Evolutionary conservation across 2,113 vertebrate genomes (phyloP).

Genomic region (Ceratotherium simum): DNA sequence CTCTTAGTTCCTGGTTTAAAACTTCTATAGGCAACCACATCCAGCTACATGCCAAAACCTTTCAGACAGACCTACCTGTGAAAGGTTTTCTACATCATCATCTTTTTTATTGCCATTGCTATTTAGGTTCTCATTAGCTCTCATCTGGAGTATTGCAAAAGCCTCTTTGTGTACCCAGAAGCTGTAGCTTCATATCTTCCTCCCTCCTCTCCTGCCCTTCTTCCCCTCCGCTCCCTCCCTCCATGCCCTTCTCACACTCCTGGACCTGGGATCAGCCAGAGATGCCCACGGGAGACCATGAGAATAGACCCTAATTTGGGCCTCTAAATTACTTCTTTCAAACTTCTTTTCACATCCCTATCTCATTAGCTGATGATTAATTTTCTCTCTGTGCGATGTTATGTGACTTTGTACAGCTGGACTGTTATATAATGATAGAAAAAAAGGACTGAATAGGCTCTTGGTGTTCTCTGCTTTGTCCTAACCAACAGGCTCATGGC

Average conservation of each 20-base stretch:
- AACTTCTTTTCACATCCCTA: slow-evolving; percentile 61
- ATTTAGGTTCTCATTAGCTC: background rate
- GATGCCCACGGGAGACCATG: background rate
- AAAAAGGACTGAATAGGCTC: background rate
- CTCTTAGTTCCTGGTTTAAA: background rate
- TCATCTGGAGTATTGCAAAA: background rate
- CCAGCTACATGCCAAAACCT: background rate
- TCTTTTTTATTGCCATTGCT: background rate
- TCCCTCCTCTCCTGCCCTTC: background rate
- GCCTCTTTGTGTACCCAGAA: background rate
- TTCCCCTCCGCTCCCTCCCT: accelerated
- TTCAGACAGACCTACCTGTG: background rate
- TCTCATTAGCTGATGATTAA: slow-evolving; percentile 72
- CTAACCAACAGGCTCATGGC: background rate
- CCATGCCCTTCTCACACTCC: background rate
- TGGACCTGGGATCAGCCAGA: background rate
- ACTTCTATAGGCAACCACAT: background rate
- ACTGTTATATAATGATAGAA: slow-evolving; percentile 40
- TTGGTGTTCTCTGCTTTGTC: background rate
- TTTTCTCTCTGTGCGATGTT: slow-evolving; percentile 62
- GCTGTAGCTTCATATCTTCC: background rate
- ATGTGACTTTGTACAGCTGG: slow-evolving; percentile 52
- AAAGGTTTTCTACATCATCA: background rate
- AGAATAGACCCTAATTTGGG: slow-evolving; percentile 53
- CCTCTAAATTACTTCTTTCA: slow-evolving; percentile 65